Percentiles rank a stretch among this genome's conserved stretches.
These are phyloP conservation scores for Australoheros scitulus DNA, from an alignment of 2,113 vertebrate species.

Conservation along the genomic window DNA sequence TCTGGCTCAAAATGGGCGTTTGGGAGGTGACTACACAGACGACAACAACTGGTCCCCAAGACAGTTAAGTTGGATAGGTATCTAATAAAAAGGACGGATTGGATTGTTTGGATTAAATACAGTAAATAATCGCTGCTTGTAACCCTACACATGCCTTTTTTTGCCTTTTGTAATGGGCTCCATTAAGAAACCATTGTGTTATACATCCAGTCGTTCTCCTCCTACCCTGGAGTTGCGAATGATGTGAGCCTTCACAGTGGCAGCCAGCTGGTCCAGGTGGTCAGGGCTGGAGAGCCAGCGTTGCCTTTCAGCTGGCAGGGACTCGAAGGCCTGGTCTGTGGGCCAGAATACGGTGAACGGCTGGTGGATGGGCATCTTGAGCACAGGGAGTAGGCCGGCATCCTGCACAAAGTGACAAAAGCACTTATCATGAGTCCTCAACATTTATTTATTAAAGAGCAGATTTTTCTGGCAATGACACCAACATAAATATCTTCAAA, in stretches of 20 bases:
- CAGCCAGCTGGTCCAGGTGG: slow-evolving; percentile 84
- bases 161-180: neutral
- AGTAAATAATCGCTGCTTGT: too few relatives aligned
- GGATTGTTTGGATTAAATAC: too few relatives aligned
- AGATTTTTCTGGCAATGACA: too few relatives aligned
- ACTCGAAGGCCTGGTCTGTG: slow-evolving; percentile 82
- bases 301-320: slow-evolving; percentile 80
- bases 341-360: slow-evolving; percentile 96
- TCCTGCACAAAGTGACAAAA: slow-evolving; percentile 71
- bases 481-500: too few relatives aligned
- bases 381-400: slow-evolving; percentile 80
- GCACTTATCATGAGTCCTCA: neutral
- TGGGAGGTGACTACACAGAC: too few relatives aligned
- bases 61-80: too few relatives aligned
- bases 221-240: slow-evolving; percentile 83
- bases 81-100: too few relatives aligned
- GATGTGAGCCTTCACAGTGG: slow-evolving; percentile 88
- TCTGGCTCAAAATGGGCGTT: too few relatives aligned
- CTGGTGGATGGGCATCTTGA: slow-evolving; percentile 77
- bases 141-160: neutral
- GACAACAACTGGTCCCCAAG: too few relatives aligned
- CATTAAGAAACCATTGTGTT: neutral
- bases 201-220: neutral
- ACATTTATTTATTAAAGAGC: neutral
- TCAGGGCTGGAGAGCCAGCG: slow-evolving; percentile 87